Evolutionary conservation across 2,113 vertebrate genomes (phyloP).

Genomic region (Rhinopithecus roxellana): DNA sequence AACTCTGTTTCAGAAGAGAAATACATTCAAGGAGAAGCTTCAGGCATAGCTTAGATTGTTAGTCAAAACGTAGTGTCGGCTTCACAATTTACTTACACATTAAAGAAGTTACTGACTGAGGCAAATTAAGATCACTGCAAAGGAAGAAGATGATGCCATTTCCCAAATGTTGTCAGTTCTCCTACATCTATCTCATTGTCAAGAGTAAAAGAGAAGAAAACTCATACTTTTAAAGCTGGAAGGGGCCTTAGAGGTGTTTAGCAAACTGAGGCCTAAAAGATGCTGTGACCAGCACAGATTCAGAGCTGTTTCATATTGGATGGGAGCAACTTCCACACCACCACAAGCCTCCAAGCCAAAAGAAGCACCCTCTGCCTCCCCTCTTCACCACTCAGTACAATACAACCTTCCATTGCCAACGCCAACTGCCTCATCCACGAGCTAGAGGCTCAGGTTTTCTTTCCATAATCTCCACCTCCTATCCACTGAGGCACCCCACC

Average conservation of each 20-base stretch:
- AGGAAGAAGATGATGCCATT: background rate
- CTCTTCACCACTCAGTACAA: background rate
- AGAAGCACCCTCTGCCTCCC: rapidly evolving
- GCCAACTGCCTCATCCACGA: rapidly evolving
- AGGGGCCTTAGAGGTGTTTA: background rate
- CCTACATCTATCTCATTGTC: rapidly evolving
- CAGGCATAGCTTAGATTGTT: background rate
- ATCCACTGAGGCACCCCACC: rapidly evolving
- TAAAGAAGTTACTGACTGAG: background rate
- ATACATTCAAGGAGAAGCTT: background rate
- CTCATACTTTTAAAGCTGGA: background rate
- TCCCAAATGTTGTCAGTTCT: background rate
- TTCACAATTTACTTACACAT: background rate
- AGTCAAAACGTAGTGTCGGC: background rate
- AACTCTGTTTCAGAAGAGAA: conserved; percentile 41
- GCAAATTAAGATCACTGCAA: background rate
- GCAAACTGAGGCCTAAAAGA: background rate
- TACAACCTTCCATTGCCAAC: rapidly evolving
- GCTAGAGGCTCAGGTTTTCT: background rate
- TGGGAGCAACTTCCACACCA: rapidly evolving
- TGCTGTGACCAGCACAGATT: rapidly evolving
- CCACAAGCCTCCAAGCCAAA: background rate
- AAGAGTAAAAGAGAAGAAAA: background rate
- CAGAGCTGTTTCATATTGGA: background rate
- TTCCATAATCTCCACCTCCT: rapidly evolving